Base-by-base conservation (phyloP, 2,888 invertebrate species). In the Drosophila pegasa region DNA sequence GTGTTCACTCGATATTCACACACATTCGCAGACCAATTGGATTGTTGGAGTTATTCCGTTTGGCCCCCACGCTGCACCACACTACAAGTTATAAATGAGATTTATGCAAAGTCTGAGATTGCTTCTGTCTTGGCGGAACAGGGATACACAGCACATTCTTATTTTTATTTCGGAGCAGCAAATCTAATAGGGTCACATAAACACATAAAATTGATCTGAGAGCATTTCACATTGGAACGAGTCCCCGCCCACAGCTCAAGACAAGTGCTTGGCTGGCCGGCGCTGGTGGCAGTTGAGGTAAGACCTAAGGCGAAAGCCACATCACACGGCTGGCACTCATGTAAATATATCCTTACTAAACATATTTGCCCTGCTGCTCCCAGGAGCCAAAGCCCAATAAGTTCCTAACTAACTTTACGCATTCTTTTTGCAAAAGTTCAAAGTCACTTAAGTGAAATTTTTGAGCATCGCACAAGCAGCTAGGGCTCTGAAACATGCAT, bases 391-490 rank as follows among this genome's bases (percentile, higher is more conserved):
- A 74, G 83, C 84, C 63, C 72, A 74, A 61, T 68, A 69, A 75
- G 71, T 76, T 59, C 47, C 33, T 35, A 16, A 47, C 57, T 65
- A 82, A 82, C 78, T 86, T 71, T 72, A 59, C 67, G 64, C 71
- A 80, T 82, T 82, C 70, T 78, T 68, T 56, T 60, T 40, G 45
- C 43, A 38, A 74, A 83, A 83, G 84, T 83, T 83, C 84, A 80
- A 83, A 83, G 82, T 87, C 80, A 80, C 84, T 84, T 87, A 84
- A 87, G 82, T 83, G 82, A 82, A 82, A 87, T 87, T 83, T 78
- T 84, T 65, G 55, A 73, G 78, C 81, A 65, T 50, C 45, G 65
- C 66, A 22, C 68, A 54, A 43, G 43, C 57, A 37, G 51, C 45
- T 25, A 33, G 45, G 66, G 72, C 18, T 20, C 20, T 31, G 12